phyloP scores from a whole-genome alignment of 2,797 vertebrate genomes.

The Microctenopoma steveboyesi region DNA sequence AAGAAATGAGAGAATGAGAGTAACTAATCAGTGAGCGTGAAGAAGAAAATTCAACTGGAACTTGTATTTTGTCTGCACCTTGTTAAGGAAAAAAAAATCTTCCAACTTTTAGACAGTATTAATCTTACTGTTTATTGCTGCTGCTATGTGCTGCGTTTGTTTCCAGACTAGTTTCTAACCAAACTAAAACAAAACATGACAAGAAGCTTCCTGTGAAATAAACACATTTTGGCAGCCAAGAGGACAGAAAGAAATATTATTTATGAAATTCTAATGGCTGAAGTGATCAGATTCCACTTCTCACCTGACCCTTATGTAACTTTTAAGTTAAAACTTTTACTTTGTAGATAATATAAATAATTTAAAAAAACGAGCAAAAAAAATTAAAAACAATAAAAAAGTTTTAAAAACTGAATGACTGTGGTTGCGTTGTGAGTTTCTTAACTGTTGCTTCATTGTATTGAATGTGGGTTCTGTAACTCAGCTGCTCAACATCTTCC shows the following conservation, averaged over 20 bases:
- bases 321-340: constrained; percentile 99
- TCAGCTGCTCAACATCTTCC: neutral
- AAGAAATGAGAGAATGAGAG: constrained; percentile 63
- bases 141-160: constrained; percentile 91
- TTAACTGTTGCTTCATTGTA: neutral
- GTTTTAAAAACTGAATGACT: constrained; percentile 96
- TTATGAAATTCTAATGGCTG: constrained; percentile 95
- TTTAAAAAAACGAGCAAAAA: constrained; percentile 89
- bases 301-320: constrained; percentile 94
- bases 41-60: constrained; percentile 89
- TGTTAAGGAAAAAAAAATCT: constrained; percentile 89
- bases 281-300: constrained; percentile 87
- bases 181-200: constrained; percentile 85
- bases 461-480: neutral
- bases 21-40: constrained; percentile 70
- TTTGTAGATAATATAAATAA: constrained; percentile 99
- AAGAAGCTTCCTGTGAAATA: constrained; percentile 84
- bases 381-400: constrained; percentile 99
- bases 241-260: constrained; percentile 88
- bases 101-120: constrained; percentile 95
- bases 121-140: constrained; percentile 93
- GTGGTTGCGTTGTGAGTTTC: constrained; percentile 36
- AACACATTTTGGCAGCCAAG: constrained; percentile 87
- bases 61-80: constrained; percentile 93
- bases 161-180: constrained; percentile 93